phyloP scores from a whole-genome alignment of 2,888 invertebrate genomes.

The Drosophila algonquin region DNA sequence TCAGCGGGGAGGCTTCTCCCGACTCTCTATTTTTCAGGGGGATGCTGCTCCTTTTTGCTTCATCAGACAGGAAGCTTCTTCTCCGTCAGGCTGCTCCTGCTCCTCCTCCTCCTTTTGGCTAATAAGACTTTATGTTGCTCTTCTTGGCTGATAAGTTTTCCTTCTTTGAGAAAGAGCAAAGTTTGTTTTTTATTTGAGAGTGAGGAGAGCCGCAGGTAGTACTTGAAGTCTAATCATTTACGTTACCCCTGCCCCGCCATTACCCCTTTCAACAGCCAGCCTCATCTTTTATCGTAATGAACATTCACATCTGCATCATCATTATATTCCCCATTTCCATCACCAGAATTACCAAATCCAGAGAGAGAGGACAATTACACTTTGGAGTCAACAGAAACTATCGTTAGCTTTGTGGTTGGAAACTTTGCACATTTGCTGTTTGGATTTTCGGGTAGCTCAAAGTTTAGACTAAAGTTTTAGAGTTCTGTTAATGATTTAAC shows the following conservation, averaged over 20 bases:
- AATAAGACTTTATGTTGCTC: constrained; percentile 53
- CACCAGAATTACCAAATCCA: constrained; percentile 13
- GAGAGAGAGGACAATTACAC: background rate
- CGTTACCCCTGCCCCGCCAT: constrained; percentile 30
- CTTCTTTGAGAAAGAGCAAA: background rate
- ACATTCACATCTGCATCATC: background rate
- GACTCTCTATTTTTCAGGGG: background rate
- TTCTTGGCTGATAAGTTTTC: constrained; percentile 21
- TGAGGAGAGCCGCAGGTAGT: constrained; percentile 64
- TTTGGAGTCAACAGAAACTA: background rate
- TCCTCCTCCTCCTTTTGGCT: constrained; percentile 35
- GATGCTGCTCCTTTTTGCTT: background rate
- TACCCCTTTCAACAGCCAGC: constrained; percentile 37
- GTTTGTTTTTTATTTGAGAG: constrained; percentile 70
- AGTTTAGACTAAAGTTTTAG: background rate
- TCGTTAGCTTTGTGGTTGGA: background rate
- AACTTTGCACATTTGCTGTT: background rate
- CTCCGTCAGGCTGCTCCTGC: constrained; percentile 57
- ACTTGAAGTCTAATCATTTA: constrained; percentile 74
- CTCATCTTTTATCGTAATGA: background rate
- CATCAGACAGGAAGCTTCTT: constrained; percentile 63
- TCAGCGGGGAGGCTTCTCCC: background rate
- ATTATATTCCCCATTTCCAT: background rate
- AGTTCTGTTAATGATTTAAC: background rate
- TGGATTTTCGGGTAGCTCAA: background rate